These are phyloP conservation scores for Euclidia mi DNA, from an alignment of 2,888 invertebrate genomes.

Conservation along the genomic window DNA sequence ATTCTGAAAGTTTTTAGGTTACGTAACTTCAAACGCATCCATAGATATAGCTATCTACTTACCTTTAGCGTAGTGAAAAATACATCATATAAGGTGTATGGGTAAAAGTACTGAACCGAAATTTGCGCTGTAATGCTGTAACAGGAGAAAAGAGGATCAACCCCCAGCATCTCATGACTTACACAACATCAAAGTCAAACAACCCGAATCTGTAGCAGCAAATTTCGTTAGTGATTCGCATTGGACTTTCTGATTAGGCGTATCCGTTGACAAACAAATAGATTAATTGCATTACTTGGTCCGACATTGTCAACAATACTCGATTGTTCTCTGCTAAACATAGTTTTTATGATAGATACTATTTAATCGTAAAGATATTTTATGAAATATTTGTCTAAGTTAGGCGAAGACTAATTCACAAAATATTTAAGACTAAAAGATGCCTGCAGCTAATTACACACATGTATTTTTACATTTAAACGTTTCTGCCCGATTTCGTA, in stretches of 20 bases:
- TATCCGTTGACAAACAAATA: conserved; percentile 42
- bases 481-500: no score
- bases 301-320: conserved; percentile 11
- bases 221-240: conserved; percentile 52
- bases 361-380: conserved; percentile 1
- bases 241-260: conserved; percentile 57
- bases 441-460: no score
- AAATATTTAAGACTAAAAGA: no score
- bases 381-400: neutral
- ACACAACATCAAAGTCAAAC: conserved; percentile 48
- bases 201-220: conserved; percentile 48
- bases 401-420: no score
- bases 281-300: conserved; percentile 19
- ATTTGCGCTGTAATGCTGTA: no score
- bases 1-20: no score
- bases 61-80: no score
- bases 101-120: no score
- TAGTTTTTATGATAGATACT: conserved; percentile 5
- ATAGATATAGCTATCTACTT: no score
- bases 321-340: conserved; percentile 10
- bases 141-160: neutral
- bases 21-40: no score
- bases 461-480: no score
- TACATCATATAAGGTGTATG: no score
- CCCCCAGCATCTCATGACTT: conserved; percentile 29